Evolutionary conservation across 2,797 vertebrate species (phyloP).

Genomic region (Tadarida brasiliensis): DNA sequence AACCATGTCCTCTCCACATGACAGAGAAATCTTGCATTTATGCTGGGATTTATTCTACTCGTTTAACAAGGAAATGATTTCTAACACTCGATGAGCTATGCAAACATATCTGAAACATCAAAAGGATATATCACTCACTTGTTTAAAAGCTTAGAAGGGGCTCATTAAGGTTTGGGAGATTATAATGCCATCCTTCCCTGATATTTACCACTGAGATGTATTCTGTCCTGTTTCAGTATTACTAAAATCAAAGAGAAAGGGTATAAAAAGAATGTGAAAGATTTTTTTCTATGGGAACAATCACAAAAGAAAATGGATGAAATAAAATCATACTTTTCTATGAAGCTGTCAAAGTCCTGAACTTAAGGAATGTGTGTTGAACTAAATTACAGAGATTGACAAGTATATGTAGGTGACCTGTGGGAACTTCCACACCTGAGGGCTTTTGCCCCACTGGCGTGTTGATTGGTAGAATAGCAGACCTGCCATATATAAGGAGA

Average conservation of each 20-base stretch:
- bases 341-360: not conserved
- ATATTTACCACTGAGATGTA: not conserved
- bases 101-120: not conserved
- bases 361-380: not conserved
- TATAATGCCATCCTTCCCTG: not conserved
- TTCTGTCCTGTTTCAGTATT: not conserved
- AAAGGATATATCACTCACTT: not conserved
- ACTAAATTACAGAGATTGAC: not conserved
- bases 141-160: not conserved
- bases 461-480: not conserved
- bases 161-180: not conserved
- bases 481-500: not conserved
- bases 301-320: not conserved
- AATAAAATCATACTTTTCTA: not conserved
- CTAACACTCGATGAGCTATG: not conserved
- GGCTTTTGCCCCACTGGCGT: not conserved
- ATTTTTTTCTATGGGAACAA: not conserved
- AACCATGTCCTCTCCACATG: not conserved
- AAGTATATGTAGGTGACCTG: not conserved
- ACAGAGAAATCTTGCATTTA: not conserved
- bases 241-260: not conserved
- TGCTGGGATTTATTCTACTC: not conserved
- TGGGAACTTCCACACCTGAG: not conserved
- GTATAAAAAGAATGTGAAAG: not conserved
- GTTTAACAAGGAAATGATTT: not conserved